These are phyloP conservation scores for Pocillopora meandrina DNA, from an alignment of 92 coral and sea anemone genomes.

Conservation along the genomic window DNA sequence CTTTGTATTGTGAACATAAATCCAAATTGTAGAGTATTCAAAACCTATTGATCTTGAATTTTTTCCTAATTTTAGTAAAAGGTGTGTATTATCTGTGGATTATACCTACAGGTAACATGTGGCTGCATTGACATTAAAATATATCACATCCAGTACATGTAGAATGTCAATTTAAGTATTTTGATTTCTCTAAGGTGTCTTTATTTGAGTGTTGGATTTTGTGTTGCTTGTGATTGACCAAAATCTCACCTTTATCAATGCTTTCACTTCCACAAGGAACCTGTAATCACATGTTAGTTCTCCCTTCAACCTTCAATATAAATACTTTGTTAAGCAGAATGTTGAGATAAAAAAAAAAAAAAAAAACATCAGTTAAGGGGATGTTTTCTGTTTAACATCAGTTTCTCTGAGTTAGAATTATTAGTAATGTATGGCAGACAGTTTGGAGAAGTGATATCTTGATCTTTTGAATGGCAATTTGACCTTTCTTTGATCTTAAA, in stretches of 20 bases:
- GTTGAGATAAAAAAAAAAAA: background rate
- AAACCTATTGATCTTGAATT: background rate
- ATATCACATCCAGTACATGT: background rate
- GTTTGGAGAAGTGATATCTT: too few relatives aligned
- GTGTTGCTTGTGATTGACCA: conserved; percentile 2
- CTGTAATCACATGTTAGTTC: background rate
- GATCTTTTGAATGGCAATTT: too few relatives aligned
- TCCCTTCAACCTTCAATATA: background rate
- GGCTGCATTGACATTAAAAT: conserved; percentile 6
- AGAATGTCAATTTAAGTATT: background rate
- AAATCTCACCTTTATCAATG: background rate
- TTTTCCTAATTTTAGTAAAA: background rate
- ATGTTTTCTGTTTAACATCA: background rate
- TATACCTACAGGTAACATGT: conserved; percentile 1
- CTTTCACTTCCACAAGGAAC: background rate
- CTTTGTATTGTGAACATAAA: background rate
- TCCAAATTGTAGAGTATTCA: background rate
- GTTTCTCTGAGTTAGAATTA: background rate
- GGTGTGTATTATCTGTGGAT: background rate
- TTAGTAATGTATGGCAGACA: background rate
- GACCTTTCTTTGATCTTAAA: too few relatives aligned
- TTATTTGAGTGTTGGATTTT: background rate
- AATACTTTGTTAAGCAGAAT: background rate
- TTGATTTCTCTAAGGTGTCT: conserved; percentile 26
- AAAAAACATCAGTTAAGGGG: background rate